Evolutionary conservation across 2,113 vertebrate species (phyloP), one percentile per base, ranked within the genome.

Genomic region (Pachypanchax playfairii): DNA sequence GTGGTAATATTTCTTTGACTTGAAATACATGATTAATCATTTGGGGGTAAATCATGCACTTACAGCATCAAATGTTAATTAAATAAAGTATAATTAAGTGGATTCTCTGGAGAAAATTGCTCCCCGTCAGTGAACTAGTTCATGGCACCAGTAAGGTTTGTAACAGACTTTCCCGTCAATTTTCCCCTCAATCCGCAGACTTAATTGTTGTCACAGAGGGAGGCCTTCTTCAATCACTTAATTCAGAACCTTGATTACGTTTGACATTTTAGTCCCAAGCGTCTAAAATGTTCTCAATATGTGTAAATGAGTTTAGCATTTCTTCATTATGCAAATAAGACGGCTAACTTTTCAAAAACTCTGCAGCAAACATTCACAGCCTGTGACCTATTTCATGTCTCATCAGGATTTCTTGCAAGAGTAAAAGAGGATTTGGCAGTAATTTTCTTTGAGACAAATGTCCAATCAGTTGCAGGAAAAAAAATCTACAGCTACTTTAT

Each of bases 181-280:
- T 61, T 49, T 54, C 53, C 48, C 62, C 46, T 28, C 69, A 35
- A 35, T 61, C 59, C 65, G 57, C 35, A 71, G 77, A 75, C 63
- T 73, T 79, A 87, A 89, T 87, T 82, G 88, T 50, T 76, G 48
- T 76, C 77, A 66, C 87, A 84, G 83, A 68, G 60, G 77, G 80
- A 69, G 76, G 65, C 77, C 74, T 71, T 84, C 72, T 82, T 77
- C 76, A 80, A 80, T 86, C 81, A 87, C 65, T 28, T 69, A 53
- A 74, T 78, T 77, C 55, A 56, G 54, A 41, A 51, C 35, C 42
- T 58, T 89, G 84, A 89, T 89, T 85, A 74, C 50, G 5, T 76
- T 70, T 86, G 87, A 80, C 87, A 88, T 90, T 88, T 87, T 44
- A 79, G 42, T 77, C 53, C 50, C 18, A 63, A 65, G 66, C 54